A percentile compares a stretch with the other conserved stretches of the same genome.
Evolutionary conservation across 2,888 invertebrate genomes (phyloP).

Genomic region (Drosophila longiperda): DNA sequence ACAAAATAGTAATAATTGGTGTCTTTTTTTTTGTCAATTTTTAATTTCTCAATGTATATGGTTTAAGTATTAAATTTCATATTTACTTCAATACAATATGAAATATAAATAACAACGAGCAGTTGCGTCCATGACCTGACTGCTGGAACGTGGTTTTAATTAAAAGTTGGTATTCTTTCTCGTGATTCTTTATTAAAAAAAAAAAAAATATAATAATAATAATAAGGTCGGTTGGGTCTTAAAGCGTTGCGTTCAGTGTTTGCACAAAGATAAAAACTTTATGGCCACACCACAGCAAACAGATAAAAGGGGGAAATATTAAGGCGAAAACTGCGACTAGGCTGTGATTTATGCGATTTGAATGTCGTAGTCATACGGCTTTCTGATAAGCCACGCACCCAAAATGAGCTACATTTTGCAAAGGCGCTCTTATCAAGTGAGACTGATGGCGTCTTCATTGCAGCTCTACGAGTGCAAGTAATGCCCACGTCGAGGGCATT

Average conservation of each 20-base stretch:
- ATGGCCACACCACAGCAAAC: constrained; percentile 68
- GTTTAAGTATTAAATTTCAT: background rate
- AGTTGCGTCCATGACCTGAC: constrained; percentile 45
- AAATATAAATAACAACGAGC: constrained; percentile 1
- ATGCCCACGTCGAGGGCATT: constrained; percentile 14
- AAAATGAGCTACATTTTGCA: constrained; percentile 47
- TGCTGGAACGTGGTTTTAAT: constrained; percentile 54
- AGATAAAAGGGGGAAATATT: constrained; percentile 72
- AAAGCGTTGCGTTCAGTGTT: constrained; percentile 68
- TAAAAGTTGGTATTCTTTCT: constrained; percentile 61
- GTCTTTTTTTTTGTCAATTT: background rate
- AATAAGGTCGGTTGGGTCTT: constrained; percentile 77
- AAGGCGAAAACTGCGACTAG: constrained; percentile 72
- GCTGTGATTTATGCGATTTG: constrained; percentile 79
- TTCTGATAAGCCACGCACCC: constrained; percentile 72
- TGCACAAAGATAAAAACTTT: constrained; percentile 77
- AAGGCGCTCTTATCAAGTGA: constrained; percentile 54
- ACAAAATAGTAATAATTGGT: background rate
- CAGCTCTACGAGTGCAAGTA: constrained; percentile 25
- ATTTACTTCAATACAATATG: background rate
- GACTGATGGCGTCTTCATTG: constrained; percentile 54
- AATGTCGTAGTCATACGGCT: constrained; percentile 55
- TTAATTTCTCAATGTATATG: background rate
- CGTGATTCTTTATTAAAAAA: constrained; percentile 41
- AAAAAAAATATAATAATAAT: constrained; percentile 22